Conservation (phyloP, 2,797 vertebrate genomes). For the Trematomus bernacchii region DNA sequence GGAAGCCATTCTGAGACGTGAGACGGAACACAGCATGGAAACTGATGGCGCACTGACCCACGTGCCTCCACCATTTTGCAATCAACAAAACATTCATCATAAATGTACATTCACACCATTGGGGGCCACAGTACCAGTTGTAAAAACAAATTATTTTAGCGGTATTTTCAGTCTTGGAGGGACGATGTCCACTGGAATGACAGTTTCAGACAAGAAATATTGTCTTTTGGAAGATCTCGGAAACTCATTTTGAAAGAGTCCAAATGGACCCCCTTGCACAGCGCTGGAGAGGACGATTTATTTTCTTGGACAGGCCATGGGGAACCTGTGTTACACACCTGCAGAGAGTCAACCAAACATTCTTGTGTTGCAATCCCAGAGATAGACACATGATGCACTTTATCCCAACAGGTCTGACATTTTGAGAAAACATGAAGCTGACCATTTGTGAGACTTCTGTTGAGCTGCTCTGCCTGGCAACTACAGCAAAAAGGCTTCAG, state of each 20-base stretch:
- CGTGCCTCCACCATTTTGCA: slow-evolving; percentile 60
- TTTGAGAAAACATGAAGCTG: slow-evolving; percentile 28
- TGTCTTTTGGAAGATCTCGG: slow-evolving; percentile 79
- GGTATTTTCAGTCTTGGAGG: slow-evolving; percentile 64
- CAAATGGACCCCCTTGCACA: slow-evolving; percentile 36
- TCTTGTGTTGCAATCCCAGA: slow-evolving; percentile 59
- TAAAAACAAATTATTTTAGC: slow-evolving; percentile 49
- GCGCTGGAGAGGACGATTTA: slow-evolving; percentile 28
- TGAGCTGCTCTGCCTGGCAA: slow-evolving; percentile 29
- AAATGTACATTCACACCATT: slow-evolving; percentile 81
- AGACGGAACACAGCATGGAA: slow-evolving; percentile 71
- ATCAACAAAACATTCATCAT: slow-evolving; percentile 71
- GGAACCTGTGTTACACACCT: slow-evolving; percentile 43
- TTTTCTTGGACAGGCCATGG: slow-evolving; percentile 38
- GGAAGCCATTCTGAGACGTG: slow-evolving; percentile 81
- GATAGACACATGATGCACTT: slow-evolving; percentile 50
- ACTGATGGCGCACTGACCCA: slow-evolving; percentile 65
- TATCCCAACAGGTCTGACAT: slow-evolving; percentile 43
- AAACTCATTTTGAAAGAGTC: slow-evolving; percentile 60
- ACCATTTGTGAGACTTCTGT: slow-evolving; percentile 8
- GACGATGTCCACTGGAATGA: slow-evolving; percentile 74
- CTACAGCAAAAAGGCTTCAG: slow-evolving; percentile 31
- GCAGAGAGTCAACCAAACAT: slow-evolving; percentile 51
- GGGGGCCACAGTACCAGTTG: slow-evolving; percentile 65
- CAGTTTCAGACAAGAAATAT: slow-evolving; percentile 63